phyloP scores from a whole-genome alignment of 2,113 vertebrate genomes.

The Chloroceryle aenea region DNA sequence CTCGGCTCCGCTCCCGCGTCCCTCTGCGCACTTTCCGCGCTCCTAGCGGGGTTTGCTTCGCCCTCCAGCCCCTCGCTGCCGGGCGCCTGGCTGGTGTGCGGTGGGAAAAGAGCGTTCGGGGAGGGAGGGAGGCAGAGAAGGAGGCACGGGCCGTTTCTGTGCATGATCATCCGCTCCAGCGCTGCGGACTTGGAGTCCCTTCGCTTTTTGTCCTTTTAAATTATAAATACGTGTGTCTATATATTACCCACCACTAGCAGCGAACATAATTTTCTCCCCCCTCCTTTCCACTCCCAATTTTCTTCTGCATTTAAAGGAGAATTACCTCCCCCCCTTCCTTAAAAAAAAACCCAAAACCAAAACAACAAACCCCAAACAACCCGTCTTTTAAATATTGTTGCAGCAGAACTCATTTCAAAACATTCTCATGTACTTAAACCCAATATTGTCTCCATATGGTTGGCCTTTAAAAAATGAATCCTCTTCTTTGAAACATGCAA shows the following conservation, averaged over 20 bases:
- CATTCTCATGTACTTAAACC: background rate
- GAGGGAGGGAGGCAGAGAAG: background rate
- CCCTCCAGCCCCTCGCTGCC: accelerated
- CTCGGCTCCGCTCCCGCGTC: background rate
- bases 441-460: slow-evolving; percentile 46
- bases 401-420: background rate
- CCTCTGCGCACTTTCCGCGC: background rate
- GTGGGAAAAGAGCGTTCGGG: background rate
- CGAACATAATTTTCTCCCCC: background rate
- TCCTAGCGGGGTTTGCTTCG: background rate
- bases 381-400: background rate
- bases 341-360: background rate
- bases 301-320: background rate
- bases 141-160: background rate
- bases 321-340: background rate
- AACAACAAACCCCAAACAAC: background rate
- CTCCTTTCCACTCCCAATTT: background rate
- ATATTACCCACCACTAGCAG: background rate
- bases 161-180: background rate
- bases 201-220: slow-evolving; percentile 6
- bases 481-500: background rate
- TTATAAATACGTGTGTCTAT: background rate
- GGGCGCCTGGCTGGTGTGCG: background rate
- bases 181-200: background rate
- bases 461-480: slow-evolving; percentile 20